phyloP scores from a whole-genome alignment of 2,113 vertebrate species.

The Pterocles gutturalis region DNA sequence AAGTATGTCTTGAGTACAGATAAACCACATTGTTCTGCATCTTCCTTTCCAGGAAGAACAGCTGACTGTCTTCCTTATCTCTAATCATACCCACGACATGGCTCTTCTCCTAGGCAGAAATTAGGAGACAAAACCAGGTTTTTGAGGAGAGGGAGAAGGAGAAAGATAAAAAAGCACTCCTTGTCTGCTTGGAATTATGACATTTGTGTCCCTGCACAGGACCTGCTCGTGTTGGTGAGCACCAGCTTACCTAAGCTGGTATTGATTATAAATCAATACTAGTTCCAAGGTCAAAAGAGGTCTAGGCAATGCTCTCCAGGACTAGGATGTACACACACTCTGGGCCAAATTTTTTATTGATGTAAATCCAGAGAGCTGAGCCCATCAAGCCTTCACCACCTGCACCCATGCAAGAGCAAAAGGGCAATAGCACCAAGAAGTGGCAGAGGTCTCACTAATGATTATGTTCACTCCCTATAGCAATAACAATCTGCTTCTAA shows the following conservation, averaged over 20 bases:
- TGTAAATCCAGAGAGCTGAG: neutral
- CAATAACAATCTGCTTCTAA: neutral
- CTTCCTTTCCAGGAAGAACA: conserved; percentile 60
- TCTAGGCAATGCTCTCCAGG: neutral
- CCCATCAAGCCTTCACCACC: neutral
- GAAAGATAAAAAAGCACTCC: neutral
- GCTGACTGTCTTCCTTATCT: conserved; percentile 19
- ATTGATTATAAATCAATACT: conserved; percentile 14
- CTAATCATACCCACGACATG: neutral
- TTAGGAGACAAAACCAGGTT: neutral
- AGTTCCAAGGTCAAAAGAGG: conserved; percentile 29
- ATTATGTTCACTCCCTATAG: neutral
- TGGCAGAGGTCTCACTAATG: neutral
- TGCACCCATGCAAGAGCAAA: neutral
- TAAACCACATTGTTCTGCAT: conserved; percentile 54
- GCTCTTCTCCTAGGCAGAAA: neutral
- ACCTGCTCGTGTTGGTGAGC: neutral
- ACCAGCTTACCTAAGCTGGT: neutral
- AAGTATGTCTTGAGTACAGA: neutral
- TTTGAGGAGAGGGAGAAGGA: neutral
- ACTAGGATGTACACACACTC: neutral
- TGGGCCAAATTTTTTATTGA: neutral
- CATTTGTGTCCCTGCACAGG: neutral
- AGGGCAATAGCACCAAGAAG: neutral
- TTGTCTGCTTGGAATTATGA: neutral